Percentiles rank a stretch among this genome's conserved stretches.
Evolutionary conservation across 1,140 invertebrate genomes (phyloP).

Genomic region (Leptoteleia sp.): DNA sequence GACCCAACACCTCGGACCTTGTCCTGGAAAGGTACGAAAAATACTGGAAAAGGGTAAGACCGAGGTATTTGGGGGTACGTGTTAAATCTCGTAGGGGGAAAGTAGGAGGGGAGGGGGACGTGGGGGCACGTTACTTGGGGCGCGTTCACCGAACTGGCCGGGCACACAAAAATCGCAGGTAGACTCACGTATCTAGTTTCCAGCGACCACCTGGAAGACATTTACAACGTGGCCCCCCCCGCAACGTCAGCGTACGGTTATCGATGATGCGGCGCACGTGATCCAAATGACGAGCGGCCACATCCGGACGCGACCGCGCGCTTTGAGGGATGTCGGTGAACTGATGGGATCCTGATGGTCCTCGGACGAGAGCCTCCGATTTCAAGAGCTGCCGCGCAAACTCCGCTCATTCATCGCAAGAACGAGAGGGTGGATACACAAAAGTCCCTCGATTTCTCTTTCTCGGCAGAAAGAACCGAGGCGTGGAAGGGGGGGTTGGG

Average conservation of each 20-base stretch:
- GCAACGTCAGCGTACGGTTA: constrained; percentile 44
- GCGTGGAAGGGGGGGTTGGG: neutral
- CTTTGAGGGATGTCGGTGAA: constrained; percentile 65
- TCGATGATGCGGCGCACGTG: constrained; percentile 61
- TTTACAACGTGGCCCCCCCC: constrained; percentile 51
- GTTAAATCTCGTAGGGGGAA: too few relatives aligned
- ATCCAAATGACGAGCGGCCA: constrained; percentile 50
- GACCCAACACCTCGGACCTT: too few relatives aligned
- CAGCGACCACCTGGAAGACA: constrained; percentile 56
- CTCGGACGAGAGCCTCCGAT: constrained; percentile 60
- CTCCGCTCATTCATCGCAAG: constrained; percentile 64
- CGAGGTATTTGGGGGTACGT: too few relatives aligned
- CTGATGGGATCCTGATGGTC: constrained; percentile 69
- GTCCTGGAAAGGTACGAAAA: too few relatives aligned
- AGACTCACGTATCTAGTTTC: constrained; percentile 48
- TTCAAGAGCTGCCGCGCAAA: constrained; percentile 67
- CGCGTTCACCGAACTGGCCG: constrained; percentile 20
- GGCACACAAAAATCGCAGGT: constrained; percentile 43
- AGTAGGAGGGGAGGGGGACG: too few relatives aligned
- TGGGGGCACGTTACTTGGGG: constrained; percentile 28
- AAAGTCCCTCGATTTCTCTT: constrained; percentile 60
- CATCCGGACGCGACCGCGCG: constrained; percentile 56
- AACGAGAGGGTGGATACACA: constrained; percentile 58
- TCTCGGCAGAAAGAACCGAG: constrained; percentile 29
- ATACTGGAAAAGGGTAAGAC: too few relatives aligned